Conservation (phyloP, 2,797 vertebrate species). For the Enteromius viviparus region DNA sequence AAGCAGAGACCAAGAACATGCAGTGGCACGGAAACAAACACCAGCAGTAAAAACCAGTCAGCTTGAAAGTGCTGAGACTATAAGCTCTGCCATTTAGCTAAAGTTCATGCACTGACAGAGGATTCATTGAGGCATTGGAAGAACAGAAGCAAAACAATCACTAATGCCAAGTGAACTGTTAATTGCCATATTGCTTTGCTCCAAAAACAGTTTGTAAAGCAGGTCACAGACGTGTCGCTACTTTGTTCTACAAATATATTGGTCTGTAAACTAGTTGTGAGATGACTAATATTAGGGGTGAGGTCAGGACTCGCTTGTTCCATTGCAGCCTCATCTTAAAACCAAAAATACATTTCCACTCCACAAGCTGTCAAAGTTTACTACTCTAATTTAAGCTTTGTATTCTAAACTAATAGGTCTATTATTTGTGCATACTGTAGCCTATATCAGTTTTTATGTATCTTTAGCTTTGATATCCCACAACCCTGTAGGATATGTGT, state of each 20-base stretch:
- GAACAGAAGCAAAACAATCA: slow-evolving; percentile 6
- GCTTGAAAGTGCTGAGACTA: slow-evolving; percentile 32
- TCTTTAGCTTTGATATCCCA: not conserved
- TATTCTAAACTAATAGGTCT: not conserved
- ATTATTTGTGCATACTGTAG: not conserved
- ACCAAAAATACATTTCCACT: not conserved
- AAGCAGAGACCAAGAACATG: not conserved
- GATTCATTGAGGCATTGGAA: not conserved
- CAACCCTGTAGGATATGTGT: not conserved
- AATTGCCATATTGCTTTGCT: not conserved
- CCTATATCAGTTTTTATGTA: not conserved
- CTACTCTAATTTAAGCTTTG: not conserved
- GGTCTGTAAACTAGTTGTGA: not conserved
- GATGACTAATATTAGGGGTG: not conserved
- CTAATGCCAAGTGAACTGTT: slow-evolving; percentile 39
- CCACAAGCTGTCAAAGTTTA: not conserved
- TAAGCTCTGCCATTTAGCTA: slow-evolving; percentile 44
- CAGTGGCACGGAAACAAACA: slow-evolving; percentile 13
- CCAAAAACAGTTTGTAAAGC: slow-evolving; percentile 10
- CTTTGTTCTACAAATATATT: not conserved
- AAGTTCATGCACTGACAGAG: slow-evolving; percentile 24
- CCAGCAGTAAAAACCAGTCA: slow-evolving; percentile 39
- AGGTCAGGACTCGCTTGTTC: not conserved
- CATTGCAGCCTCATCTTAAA: not conserved
- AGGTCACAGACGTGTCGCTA: not conserved